These are phyloP conservation scores for Drosophila villosipedis DNA, from an alignment of 2,888 invertebrate species.

Conservation along the genomic window DNA sequence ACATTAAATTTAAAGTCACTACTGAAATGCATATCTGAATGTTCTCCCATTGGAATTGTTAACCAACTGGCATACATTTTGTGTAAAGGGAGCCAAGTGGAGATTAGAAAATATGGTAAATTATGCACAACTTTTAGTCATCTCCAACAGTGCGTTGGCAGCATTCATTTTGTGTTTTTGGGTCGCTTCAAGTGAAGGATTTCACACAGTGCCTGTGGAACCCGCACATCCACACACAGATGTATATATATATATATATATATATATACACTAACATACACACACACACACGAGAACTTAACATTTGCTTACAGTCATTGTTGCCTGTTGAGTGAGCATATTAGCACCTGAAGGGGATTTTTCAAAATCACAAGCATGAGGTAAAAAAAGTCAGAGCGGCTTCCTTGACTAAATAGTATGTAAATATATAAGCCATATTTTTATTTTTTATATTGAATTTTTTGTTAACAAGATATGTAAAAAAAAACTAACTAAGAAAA, in stretches of 20 bases:
- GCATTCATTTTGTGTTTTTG: slow-evolving; percentile 44
- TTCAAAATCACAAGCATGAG: background rate
- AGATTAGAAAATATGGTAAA: slow-evolving; percentile 6
- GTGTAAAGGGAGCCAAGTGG: slow-evolving; percentile 11
- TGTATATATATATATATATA: too few relatives aligned
- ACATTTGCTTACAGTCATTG: background rate
- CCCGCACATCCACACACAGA: background rate
- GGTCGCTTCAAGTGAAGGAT: slow-evolving; percentile 36
- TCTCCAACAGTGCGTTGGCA: background rate
- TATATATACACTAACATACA: background rate
- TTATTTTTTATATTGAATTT: background rate
- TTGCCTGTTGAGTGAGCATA: background rate
- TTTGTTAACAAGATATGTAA: background rate
- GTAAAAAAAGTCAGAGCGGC: background rate
- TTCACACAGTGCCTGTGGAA: slow-evolving; percentile 10
- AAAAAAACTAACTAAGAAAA: background rate
- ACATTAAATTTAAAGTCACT: background rate
- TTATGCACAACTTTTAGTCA: slow-evolving; percentile 13
- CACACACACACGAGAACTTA: background rate
- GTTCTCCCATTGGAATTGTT: background rate
- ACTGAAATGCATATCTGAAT: background rate
- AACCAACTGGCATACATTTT: slow-evolving; percentile 3
- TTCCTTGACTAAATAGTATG: background rate
- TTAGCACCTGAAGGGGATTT: background rate
- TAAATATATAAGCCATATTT: background rate